These are phyloP conservation scores for Micromussa lordhowensis DNA, from an alignment of 92 coral and sea anemone species.

Conservation along the genomic window DNA sequence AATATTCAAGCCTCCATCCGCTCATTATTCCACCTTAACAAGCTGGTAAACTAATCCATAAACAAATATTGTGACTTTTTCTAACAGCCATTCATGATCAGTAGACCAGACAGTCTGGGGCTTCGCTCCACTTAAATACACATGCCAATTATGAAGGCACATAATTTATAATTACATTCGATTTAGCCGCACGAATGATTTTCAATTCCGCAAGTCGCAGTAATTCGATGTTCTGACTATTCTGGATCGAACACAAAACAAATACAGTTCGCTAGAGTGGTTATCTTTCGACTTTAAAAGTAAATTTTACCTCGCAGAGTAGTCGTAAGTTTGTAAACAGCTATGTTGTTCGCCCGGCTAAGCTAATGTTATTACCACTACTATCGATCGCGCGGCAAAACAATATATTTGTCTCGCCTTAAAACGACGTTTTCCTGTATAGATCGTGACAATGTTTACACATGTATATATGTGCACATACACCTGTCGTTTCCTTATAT, in stretches of 20 bases:
- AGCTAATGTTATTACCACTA: background rate
- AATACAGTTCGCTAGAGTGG: background rate
- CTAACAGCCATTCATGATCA: background rate
- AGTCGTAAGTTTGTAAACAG: background rate
- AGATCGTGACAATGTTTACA: constrained; percentile 9
- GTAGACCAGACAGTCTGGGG: background rate
- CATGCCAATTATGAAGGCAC: background rate
- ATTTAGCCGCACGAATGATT: background rate
- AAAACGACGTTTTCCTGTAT: background rate
- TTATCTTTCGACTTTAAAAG: background rate
- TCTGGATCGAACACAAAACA: background rate
- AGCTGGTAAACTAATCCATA: background rate
- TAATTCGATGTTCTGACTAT: background rate
- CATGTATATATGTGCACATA: background rate
- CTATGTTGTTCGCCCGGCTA: background rate
- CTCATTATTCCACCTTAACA: too few species aligned
- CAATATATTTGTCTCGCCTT: background rate
- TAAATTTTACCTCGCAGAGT: background rate
- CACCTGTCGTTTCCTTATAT: background rate
- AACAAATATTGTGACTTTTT: too few species aligned
- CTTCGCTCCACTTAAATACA: background rate
- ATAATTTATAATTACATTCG: background rate
- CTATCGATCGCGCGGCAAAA: background rate
- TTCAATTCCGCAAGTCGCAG: background rate
- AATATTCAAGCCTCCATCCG: too few species aligned